These are phyloP conservation scores for Tachyglossus aculeatus DNA, from an alignment of 2,797 vertebrate species.

Conservation along the genomic window DNA sequence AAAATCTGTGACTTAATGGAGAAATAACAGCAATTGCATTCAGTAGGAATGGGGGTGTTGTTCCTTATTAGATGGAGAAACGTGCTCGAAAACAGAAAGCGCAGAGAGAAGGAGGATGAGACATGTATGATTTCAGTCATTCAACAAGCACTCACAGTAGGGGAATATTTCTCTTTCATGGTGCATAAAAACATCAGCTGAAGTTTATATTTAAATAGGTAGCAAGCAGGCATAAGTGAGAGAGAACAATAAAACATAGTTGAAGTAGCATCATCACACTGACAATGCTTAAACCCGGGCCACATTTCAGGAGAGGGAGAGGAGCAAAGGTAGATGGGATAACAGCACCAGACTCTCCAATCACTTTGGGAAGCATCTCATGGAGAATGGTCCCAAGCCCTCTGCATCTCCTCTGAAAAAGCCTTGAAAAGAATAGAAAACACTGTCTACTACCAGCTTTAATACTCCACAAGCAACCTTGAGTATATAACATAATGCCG, in stretches of 20 bases:
- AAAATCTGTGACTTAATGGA: constrained; percentile 8
- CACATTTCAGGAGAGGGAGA: neutral
- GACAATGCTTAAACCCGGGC: neutral
- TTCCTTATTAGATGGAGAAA: neutral
- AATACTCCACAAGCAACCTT: neutral
- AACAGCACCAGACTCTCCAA: neutral
- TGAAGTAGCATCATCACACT: neutral
- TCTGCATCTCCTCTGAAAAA: neutral
- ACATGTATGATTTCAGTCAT: neutral
- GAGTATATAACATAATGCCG: neutral
- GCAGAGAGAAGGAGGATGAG: neutral
- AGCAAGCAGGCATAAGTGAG: neutral
- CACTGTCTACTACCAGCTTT: neutral
- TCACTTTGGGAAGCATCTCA: neutral
- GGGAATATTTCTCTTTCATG: neutral
- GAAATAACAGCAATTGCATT: constrained; percentile 3
- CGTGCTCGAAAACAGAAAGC: constrained; percentile 8
- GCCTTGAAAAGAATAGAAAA: neutral
- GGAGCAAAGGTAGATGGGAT: neutral
- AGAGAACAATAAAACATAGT: neutral
- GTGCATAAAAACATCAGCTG: fast-evolving
- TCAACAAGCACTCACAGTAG: neutral
- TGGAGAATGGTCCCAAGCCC: neutral
- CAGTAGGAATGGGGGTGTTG: neutral
- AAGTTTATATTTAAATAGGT: neutral